Evolutionary conservation across 37 sponge, comb jelly and placozoan species (phyloP).

Genomic region (Tethya wilhelma): DNA sequence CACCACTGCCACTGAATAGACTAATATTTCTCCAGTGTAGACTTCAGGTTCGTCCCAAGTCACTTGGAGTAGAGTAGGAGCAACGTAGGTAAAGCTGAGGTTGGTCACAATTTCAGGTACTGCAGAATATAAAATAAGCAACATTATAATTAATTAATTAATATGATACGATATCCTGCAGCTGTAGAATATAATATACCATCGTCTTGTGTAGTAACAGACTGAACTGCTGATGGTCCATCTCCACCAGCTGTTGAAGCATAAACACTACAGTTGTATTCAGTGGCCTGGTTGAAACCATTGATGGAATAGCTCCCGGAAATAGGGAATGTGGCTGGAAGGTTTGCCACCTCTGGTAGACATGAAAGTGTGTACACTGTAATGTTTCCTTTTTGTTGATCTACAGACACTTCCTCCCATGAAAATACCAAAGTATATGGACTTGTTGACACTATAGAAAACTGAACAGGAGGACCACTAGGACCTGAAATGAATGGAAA

Average conservation of each 20-base stretch:
- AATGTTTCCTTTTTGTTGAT: conserved; percentile 21
- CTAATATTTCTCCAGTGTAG: neutral
- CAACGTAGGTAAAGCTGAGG: neutral
- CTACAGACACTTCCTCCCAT: conserved; percentile 20
- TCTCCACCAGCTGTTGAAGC: conserved; percentile 16
- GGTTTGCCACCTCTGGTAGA: neutral
- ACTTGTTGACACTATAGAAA: neutral
- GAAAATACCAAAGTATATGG: neutral
- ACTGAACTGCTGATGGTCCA: conserved; percentile 18
- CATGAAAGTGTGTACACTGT: conserved; percentile 17
- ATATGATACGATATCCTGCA: neutral
- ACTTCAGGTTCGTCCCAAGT: neutral
- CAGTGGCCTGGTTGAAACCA: conserved; percentile 15
- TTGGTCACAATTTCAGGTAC: conserved; percentile 14
- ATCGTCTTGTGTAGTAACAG: conserved; percentile 11
- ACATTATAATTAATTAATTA: no score
- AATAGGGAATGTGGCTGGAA: conserved; percentile 1
- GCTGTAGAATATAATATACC: neutral
- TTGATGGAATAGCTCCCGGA: neutral
- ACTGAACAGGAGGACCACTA: conserved; percentile 23
- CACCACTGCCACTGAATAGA: neutral
- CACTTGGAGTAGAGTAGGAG: neutral
- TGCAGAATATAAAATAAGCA: neutral
- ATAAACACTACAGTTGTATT: conserved; percentile 19
- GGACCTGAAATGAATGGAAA: conserved; percentile 7